Evolutionary conservation across 2,113 vertebrate genomes (phyloP).

Genomic region (Ardeotis arabs): DNA sequence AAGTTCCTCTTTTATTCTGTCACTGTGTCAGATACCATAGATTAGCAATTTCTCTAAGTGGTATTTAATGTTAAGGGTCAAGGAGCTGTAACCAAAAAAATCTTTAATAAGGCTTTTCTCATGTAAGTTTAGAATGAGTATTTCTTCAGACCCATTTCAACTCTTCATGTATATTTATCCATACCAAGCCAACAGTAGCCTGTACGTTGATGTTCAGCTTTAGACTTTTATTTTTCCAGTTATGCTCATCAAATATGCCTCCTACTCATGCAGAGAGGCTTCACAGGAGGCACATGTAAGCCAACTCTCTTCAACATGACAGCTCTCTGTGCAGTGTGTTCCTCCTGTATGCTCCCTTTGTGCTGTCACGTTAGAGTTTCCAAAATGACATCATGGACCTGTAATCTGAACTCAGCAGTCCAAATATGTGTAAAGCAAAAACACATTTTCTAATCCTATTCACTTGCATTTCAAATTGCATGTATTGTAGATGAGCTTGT

Average conservation of each 20-base stretch:
- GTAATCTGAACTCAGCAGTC: not conserved
- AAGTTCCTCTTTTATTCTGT: not conserved
- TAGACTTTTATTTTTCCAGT: not conserved
- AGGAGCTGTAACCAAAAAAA: constrained; percentile 58
- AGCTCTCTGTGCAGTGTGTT: not conserved
- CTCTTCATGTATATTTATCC: not conserved
- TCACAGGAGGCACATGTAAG: not conserved
- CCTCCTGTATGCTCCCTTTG: not conserved
- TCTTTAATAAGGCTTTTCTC: constrained; percentile 32
- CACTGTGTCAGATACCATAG: constrained; percentile 4
- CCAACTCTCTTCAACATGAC: not conserved
- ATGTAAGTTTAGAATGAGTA: not conserved
- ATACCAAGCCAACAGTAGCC: not conserved
- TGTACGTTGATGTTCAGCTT: not conserved
- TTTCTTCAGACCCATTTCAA: not conserved
- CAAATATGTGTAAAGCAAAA: not conserved
- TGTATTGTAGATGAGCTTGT: not conserved
- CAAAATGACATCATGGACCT: fast-evolving
- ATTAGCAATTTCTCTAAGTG: constrained; percentile 53
- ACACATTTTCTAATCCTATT: not conserved
- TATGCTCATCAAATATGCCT: not conserved
- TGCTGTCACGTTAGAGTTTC: not conserved
- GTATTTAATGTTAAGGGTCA: constrained; percentile 66
- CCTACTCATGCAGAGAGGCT: not conserved
- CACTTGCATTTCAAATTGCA: not conserved